These are phyloP conservation scores for Rhopilema esculentum DNA, from an alignment of 30 jellyfish, hydroid and myxozoan genomes.

Conservation along the genomic window DNA sequence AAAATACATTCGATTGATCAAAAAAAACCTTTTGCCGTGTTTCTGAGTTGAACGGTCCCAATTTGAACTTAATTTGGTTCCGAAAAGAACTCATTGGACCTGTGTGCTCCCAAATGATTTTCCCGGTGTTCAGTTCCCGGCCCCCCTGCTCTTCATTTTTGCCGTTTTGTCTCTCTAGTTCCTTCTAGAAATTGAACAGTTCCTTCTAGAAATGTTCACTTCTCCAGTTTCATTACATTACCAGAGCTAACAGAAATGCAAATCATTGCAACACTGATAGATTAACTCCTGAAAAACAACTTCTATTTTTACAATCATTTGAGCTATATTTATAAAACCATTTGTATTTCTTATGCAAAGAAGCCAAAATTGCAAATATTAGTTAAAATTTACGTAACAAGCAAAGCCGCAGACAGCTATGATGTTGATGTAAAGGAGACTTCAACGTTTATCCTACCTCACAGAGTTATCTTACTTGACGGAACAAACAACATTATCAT, in stretches of 20 bases:
- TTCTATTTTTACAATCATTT: constrained; percentile 66
- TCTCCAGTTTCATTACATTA: too few relatives aligned
- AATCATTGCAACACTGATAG: neutral
- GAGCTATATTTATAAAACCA: constrained; percentile 67
- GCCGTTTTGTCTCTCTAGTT: too few relatives aligned
- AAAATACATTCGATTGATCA: too few relatives aligned
- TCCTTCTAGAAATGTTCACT: too few relatives aligned
- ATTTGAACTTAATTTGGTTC: too few relatives aligned
- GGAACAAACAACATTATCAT: neutral
- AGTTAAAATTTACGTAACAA: constrained; percentile 14
- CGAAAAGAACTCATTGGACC: too few relatives aligned
- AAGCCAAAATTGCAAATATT: constrained; percentile 55
- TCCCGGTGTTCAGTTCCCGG: too few relatives aligned
- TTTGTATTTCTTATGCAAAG: constrained; percentile 54
- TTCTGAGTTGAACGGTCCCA: too few relatives aligned
- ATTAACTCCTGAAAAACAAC: constrained; percentile 44
- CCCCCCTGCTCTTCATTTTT: too few relatives aligned
- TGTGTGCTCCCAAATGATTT: too few relatives aligned
- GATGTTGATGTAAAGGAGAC: neutral
- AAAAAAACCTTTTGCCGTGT: too few relatives aligned
- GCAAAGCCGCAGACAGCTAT: constrained; percentile 1
- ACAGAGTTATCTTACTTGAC: neutral
- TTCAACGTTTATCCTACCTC: neutral
- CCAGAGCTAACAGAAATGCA: neutral
- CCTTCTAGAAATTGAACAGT: too few relatives aligned